Percentiles rank a stretch among this genome's conserved stretches.
Evolutionary conservation across 2,113 vertebrate genomes (phyloP).

Genomic region (pig (Sus scrofa)): T2T-Sscrofa CM000813.6:114614501-114615000

Average conservation of each 20-base stretch:
- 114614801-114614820: not conserved
- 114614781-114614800: not conserved
- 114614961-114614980: conserved; percentile 51
- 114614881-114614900: not conserved
- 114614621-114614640: too few species aligned
- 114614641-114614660: not conserved
- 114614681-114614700: not conserved
- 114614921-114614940: too few species aligned
- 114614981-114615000: conserved; percentile 46
- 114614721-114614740: not conserved
- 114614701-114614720: too few species aligned
- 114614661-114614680: not conserved
- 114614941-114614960: conserved; percentile 23
- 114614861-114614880: not conserved
- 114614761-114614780: not conserved
- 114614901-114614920: too few species aligned
- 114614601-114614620: not conserved
- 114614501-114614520: not conserved
- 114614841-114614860: not conserved
- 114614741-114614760: not conserved
- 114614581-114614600: not conserved
- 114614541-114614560: not conserved
- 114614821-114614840: not conserved
- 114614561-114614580: not conserved
- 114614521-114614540: not conserved